Conservation (phyloP, 2,113 vertebrate genomes). For the Dermatemys mawii region DNA sequence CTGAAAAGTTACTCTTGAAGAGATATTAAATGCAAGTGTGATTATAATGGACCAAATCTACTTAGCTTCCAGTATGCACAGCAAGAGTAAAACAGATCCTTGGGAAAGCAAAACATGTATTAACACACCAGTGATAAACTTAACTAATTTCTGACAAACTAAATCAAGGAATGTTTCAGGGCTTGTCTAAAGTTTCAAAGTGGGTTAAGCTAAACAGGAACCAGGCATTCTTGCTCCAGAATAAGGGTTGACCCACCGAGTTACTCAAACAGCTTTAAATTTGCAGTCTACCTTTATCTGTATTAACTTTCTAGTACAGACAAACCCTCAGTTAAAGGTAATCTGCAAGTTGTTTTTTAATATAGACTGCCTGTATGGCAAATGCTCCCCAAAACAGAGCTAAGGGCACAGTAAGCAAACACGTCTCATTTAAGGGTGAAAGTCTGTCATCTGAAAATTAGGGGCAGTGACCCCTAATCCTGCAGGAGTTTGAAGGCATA, state of each 20-base stretch:
- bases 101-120: rapidly evolving
- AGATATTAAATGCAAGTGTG: background rate
- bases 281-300: background rate
- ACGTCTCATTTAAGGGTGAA: background rate
- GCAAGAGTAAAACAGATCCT: background rate
- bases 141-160: background rate
- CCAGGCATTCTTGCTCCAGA: background rate
- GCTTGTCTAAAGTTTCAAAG: background rate
- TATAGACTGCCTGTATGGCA: background rate
- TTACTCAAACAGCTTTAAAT: background rate
- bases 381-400: background rate
- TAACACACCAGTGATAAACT: background rate
- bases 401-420: background rate
- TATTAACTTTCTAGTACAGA: background rate
- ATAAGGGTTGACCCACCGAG: background rate
- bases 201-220: background rate
- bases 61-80: background rate
- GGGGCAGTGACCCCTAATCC: background rate
- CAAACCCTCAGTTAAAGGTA: background rate
- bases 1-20: background rate
- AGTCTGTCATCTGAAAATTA: background rate
- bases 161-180: background rate
- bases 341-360: background rate
- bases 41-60: background rate
- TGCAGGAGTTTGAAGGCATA: background rate